These are phyloP conservation scores for Papilio polytes DNA, from an alignment of 1,140 invertebrate genomes.

Conservation along the genomic window DNA sequence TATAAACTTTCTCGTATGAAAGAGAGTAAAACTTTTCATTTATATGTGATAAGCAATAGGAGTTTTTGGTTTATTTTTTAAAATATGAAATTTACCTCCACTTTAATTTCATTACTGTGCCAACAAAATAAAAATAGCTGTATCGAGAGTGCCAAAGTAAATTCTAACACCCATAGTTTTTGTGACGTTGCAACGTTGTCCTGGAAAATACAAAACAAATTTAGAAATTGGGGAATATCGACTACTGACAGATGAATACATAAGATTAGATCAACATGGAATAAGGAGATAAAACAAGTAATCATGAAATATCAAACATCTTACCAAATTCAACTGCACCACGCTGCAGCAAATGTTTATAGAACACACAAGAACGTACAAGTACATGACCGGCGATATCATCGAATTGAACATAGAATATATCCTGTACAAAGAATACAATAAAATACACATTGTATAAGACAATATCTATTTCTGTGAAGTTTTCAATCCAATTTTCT, in stretches of 20 bases:
- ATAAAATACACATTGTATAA: conserved; percentile 46
- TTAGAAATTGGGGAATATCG: background rate
- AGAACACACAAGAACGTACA: conserved; percentile 62
- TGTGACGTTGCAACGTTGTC: conserved; percentile 48
- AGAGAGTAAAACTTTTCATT: background rate
- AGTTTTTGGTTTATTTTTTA: too few species aligned
- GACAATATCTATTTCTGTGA: too few species aligned
- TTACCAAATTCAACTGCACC: conserved; percentile 56
- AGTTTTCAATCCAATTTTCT: too few species aligned
- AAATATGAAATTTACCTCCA: conserved; percentile 56
- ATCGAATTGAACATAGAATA: conserved; percentile 50
- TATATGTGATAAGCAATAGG: too few species aligned
- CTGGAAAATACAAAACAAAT: conserved; percentile 44
- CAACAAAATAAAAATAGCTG: conserved; percentile 64
- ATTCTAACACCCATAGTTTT: conserved; percentile 57
- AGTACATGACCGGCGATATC: conserved; percentile 56
- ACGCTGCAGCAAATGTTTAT: conserved; percentile 61
- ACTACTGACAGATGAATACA: background rate
- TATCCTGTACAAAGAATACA: conserved; percentile 52
- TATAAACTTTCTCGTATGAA: too few species aligned
- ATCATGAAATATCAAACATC: background rate
- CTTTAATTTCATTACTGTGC: conserved; percentile 59
- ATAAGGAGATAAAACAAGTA: background rate
- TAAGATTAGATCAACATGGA: background rate
- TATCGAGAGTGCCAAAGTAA: conserved; percentile 46